Evolutionary conservation across 2,888 invertebrate genomes (phyloP), one percentile per base, ranked within the genome.

Genomic region (Heterodera filipjevi): DNA sequence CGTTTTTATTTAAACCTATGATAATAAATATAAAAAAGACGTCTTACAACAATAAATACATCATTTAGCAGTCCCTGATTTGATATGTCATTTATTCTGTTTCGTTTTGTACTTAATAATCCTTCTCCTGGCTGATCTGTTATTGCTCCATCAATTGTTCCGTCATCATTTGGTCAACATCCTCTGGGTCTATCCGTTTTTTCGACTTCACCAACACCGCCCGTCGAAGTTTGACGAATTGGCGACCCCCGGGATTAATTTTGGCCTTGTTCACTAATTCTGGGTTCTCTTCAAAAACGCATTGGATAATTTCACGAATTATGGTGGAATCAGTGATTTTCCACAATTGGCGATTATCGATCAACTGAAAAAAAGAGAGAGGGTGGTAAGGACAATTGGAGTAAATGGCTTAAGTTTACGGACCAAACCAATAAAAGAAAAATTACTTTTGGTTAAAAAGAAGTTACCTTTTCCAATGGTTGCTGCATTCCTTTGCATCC

Each of bases 141-240:
- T 22, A 6, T 22, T 53, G 22, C 66, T 35, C 33, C 16, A 3
- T 3, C 32, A 68, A 22, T 14, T 19, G 8, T 19, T 68, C 68
- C 68, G 32, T 19, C 22, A 68, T 68, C 14, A 22, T 30, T 32
- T 32, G 68, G n/a, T 75, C 75, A 27, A 75, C 35, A 27, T 75
- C 75, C 46, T 22, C 66, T 19, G 75, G 53, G 46, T 49, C 75
- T 44, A 75, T 75, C 68, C 75, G 46, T 35, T 75, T 75, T 19
- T 59, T 27, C n/a, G 66, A 66, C 19, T 16, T 75, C 1, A 22
- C 35, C 30, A 75, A 22, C 46, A 75, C 46, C 32, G 39, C 75
- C n/a, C 75, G 46, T 12, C 53, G 66, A 22, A 75, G 59, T 35
- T 35, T 64, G 30, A 59, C 75, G 22, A 75, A 66, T 6, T 27